These are phyloP conservation scores for Lepidocyrtinus sp. DNA, from an alignment of 2,888 invertebrate species.

Conservation along the genomic window DNA sequence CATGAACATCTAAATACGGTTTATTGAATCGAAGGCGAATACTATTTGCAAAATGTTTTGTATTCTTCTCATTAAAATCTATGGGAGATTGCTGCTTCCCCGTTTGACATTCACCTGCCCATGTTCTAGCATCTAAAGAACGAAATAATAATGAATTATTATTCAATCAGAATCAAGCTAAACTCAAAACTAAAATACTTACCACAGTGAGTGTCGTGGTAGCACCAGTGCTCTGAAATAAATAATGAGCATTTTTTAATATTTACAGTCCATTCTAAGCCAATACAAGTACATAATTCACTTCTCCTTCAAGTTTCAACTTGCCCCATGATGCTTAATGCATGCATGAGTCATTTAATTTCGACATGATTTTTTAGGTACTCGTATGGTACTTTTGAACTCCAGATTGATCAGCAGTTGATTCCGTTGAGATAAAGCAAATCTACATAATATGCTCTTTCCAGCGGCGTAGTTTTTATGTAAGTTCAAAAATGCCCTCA, in stretches of 20 bases:
- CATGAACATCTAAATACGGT: conserved; percentile 56
- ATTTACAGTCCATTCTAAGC: not conserved
- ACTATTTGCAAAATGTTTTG: conserved; percentile 19
- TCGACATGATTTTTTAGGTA: too few species aligned
- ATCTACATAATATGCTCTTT: too few species aligned
- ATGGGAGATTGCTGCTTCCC: conserved; percentile 54
- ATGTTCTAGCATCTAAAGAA: conserved; percentile 29
- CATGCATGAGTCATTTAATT: too few species aligned
- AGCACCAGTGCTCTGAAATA: conserved; percentile 60
- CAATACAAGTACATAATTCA: not conserved
- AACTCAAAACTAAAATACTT: conserved; percentile 16
- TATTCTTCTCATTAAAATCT: conserved; percentile 35
- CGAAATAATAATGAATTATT: too few species aligned
- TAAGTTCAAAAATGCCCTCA: too few species aligned
- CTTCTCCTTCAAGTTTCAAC: not conserved
- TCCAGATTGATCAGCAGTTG: too few species aligned
- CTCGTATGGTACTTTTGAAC: too few species aligned
- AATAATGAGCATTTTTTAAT: not conserved
- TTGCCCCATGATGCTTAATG: not conserved
- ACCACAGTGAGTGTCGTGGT: conserved; percentile 62
- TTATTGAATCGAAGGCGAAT: conserved; percentile 60
- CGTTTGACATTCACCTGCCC: conserved; percentile 46
- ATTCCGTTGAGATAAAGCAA: too few species aligned
- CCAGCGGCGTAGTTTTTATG: too few species aligned
- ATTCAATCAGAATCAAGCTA: not conserved